Evolutionary conservation across 2,888 invertebrate species (phyloP).

Genomic region (Silvanus unidentatus): DNA sequence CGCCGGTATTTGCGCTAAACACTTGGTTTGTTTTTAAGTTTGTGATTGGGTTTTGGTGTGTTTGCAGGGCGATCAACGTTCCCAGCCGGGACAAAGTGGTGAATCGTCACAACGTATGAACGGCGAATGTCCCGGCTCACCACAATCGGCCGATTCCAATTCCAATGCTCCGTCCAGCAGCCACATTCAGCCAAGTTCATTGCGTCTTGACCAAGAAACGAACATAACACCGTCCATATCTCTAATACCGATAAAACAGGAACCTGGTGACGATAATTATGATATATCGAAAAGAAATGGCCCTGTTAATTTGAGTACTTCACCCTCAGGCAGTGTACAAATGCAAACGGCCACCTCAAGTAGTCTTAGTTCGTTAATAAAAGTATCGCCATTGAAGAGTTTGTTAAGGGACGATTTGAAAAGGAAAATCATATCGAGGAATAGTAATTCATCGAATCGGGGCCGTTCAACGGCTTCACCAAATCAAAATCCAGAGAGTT

Average conservation of each 20-base stretch:
- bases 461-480: constrained; percentile 44
- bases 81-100: constrained; percentile 37
- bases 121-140: constrained; percentile 67
- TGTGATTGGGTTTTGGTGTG: neutral
- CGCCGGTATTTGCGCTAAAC: constrained; percentile 40
- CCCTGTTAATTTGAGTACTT: constrained; percentile 40
- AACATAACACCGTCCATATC: constrained; percentile 79
- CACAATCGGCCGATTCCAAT: constrained; percentile 76
- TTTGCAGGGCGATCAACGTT: constrained; percentile 37
- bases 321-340: constrained; percentile 38
- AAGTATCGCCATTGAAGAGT: constrained; percentile 80
- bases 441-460: constrained; percentile 46
- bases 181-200: constrained; percentile 46
- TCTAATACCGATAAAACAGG: constrained; percentile 78
- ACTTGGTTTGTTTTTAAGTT: neutral
- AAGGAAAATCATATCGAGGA: constrained; percentile 69
- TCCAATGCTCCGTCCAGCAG: constrained; percentile 69
- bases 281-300: constrained; percentile 43
- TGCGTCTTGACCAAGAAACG: constrained; percentile 47
- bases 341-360: constrained; percentile 57
- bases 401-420: constrained; percentile 77
- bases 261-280: constrained; percentile 50
- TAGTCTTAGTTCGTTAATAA: constrained; percentile 71
- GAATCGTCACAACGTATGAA: constrained; percentile 52
- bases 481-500: constrained; percentile 44